Conservation (phyloP, 2,113 vertebrate species). For the Ailurus styani region DNA sequence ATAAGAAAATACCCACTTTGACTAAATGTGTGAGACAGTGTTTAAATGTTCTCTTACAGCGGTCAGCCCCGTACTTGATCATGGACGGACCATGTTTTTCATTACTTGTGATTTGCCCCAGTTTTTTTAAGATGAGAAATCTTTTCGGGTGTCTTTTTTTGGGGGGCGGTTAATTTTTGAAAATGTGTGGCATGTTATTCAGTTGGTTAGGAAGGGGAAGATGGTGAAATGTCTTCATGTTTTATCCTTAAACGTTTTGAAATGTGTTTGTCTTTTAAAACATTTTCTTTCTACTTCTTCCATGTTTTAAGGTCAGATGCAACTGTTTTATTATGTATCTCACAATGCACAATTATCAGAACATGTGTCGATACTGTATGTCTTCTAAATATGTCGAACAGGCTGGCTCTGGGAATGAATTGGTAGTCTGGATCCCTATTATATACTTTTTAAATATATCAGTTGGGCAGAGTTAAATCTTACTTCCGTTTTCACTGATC, state of each 20-base stretch:
- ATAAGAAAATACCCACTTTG: background rate
- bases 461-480: background rate
- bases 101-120: background rate
- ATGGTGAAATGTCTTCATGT: background rate
- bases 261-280: background rate
- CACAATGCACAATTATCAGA: background rate
- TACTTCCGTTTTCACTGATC: background rate
- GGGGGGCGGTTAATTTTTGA: background rate
- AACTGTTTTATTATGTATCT: background rate
- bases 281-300: background rate
- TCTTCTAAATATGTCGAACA: background rate
- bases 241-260: background rate
- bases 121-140: background rate
- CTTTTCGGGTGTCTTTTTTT: background rate
- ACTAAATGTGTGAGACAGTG: background rate
- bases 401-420: background rate
- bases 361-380: background rate
- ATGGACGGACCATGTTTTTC: background rate
- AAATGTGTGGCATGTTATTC: background rate
- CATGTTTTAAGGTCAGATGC: background rate
- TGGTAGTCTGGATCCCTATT: background rate
- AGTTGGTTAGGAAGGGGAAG: background rate
- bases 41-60: background rate
- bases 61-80: background rate
- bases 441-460: background rate